Base-by-base conservation (phyloP, 2,797 vertebrate genomes). In the Neostethus bicornis region DNA sequence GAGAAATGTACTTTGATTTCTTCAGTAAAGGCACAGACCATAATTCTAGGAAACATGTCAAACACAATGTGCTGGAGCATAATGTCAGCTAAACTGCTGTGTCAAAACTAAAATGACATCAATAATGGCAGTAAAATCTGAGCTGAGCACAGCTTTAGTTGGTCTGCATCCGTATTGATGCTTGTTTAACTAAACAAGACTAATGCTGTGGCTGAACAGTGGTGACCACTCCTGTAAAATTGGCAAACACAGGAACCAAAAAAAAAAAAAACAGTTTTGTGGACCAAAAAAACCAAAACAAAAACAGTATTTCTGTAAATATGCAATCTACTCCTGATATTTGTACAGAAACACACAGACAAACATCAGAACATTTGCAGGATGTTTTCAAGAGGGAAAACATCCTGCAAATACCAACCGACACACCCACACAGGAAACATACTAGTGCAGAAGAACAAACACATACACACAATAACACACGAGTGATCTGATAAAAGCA, bases 401-500 rank as follows among this genome's bases (percentile, higher is more conserved):
- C 74, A 49, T 62, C 56, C 61, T 29, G 39, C 45, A 83, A 81
- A 85, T 56, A 65, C 32, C 4, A 63, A 76, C 71, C 20, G 67
- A 66, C 59, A 73, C 73, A 60, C 63, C 61, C 70, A 70, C 75
- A 62, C 63, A 58, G 46, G 32, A 51, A 56, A 52, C 38, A 76
- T 38, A 19, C 25, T 70, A 62, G 31, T 29, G 57, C 35, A 43
- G 32, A 23, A 29, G 46, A 35, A 37, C 37, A 42, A 7, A 39
- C 56, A 58, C 34, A 53, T 19, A 45, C 41, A 56, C 60, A 61
- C 41, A 39, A 53, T 23, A 45, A 37, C 24, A 46, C 38, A 28
- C 20, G 57, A 8, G 39, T 25, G 47, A 70, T 26, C 73, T 71
- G 66, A 80, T 84, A 87, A 85, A 85, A 73, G 85, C 76, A 75